Base-by-base conservation (phyloP, 2,888 invertebrate genomes). In the Caenorhabditis wallacei region DNA sequence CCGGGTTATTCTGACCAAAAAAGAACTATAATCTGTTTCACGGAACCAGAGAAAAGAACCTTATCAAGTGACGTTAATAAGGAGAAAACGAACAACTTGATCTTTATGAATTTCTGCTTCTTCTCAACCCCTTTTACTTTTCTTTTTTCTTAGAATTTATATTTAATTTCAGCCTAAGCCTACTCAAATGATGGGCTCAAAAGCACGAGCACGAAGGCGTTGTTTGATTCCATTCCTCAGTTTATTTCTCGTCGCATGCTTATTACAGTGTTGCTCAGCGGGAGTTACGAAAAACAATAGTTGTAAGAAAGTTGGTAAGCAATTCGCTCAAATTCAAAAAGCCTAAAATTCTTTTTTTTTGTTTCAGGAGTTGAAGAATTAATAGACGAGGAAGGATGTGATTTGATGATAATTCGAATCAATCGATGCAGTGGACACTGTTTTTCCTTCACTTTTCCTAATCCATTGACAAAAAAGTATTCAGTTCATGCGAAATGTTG, bases 341-440 rank as follows among this genome's bases (percentile, higher is more conserved):
- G 3, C 13, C 69, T 35, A 10, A 20, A 13, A 59, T n/a, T 40
- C 26, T 10, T 13, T 10, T 35, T 26, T 51, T 53, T 0, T n/a
- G 37, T 78, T 82, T 16, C 75, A 89, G 89, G 89, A 16, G 82
- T 82, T 22, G 86, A 87, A 75, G 84, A 87, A 66, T 40, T 89
- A n/a, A 88, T 89, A 56, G 89, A 89, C 76, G 88, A 88, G 56
- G 84, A 84, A 43, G 88, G 88, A 20, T 89, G 89, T 56, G 89
- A 89, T 56, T 82, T 89, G 61, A 83, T 89, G 64, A 88, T 88
- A 18, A 87, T 89, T 37, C 84, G 85, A 64, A 88, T 89, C 51
- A 89, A 89, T 66, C 76, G 86, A 66, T 89, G 89, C 80, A 83
- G 83, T 69, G 89, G 89, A 18, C 87, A 85, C 61, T 89, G 89